Base-by-base conservation (phyloP, 2,113 vertebrate genomes). In the Coryphaenoides rupestris region DNA sequence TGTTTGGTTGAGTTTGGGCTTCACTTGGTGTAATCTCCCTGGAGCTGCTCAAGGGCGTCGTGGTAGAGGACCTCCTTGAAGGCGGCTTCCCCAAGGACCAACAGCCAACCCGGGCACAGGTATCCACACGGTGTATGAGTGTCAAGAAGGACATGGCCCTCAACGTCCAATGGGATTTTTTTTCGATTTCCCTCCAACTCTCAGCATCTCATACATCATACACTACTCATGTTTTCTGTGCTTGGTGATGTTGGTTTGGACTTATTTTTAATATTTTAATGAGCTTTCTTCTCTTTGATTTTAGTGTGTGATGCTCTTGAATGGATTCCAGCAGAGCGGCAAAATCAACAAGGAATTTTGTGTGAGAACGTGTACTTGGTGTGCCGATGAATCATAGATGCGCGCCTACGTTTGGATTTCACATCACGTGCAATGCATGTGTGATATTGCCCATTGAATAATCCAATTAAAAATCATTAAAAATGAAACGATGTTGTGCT, bases 241-340 rank as follows among this genome's bases (percentile, higher is more conserved):
- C 62, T 70, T 76, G 76, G 65, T 84, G 80, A 68, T 60, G 33
- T 64, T 21, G 55, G 66, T 63, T 4, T 17, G 45, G 73, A 1
- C 55, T 72, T 69, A 82, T 84, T n/a, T n/a, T n/a, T n/a, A n/a
- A n/a, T 69, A 63, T 76, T 76, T 78, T 71, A 80, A 83, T 80
- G 70, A 78, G 70, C 62, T 68, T 71, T 45, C 14, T 17, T 22
- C 52, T 14, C 62, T 21, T 3, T 55, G 28, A 47, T 65, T 19
- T 69, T 63, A 70, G 50, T 33, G 64, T 63, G 63, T 65, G 55
- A 69, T 2, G 47, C 28, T 79, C 63, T 66, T 55, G 46, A 58
- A 64, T 24, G 5, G 26, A 21, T 28, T 26, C 53, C 63, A 47
- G 1, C 17, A 45, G 33, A 19, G n/a, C 64, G 64, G 62, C 72